phyloP scores from a whole-genome alignment of 2,888 invertebrate genomes.

The Vesta saturnalis region DNA sequence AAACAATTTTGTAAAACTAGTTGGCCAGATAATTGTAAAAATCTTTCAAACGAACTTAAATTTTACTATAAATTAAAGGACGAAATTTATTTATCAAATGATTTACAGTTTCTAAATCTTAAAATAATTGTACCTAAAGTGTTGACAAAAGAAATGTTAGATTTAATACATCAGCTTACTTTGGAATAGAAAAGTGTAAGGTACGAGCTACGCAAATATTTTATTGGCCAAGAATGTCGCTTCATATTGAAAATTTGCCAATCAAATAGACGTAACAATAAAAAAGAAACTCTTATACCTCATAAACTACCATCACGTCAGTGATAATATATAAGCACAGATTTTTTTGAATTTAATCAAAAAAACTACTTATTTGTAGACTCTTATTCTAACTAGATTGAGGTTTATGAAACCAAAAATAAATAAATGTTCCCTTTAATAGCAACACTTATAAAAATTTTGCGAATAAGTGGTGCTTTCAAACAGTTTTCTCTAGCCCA shows the following conservation, averaged over 20 bases:
- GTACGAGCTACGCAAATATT: slow-evolving; percentile 36
- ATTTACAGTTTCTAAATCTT: slow-evolving; percentile 20
- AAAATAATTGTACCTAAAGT: slow-evolving; percentile 22
- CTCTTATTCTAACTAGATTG: slow-evolving; percentile 33
- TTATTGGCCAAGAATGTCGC: not conserved
- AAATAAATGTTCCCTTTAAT: slow-evolving; percentile 8
- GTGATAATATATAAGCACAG: slow-evolving; percentile 33
- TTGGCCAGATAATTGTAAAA: slow-evolving; percentile 2
- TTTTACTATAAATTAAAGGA: not conserved
- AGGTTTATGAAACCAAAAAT: not conserved
- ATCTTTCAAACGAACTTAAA: not conserved
- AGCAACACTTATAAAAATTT: not conserved
- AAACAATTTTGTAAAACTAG: slow-evolving; percentile 20
- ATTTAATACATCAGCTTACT: slow-evolving; percentile 13
- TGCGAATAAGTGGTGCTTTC: not conserved
- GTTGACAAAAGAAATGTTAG: slow-evolving; percentile 1
- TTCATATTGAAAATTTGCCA: slow-evolving; percentile 14
- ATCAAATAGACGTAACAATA: slow-evolving; percentile 9
- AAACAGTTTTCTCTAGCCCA: not conserved
- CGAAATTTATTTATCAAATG: slow-evolving; percentile 5
- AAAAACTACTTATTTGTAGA: slow-evolving; percentile 46
- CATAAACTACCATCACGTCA: slow-evolving; percentile 40
- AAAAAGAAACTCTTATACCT: slow-evolving; percentile 29
- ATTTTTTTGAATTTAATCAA: slow-evolving; percentile 41
- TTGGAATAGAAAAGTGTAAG: slow-evolving; percentile 33